Evolutionary conservation across 30 jellyfish, hydroid and myxozoan genomes (phyloP), one percentile per base, ranked within the genome.

Genomic region (Pseudorhiza aurosa): DNA sequence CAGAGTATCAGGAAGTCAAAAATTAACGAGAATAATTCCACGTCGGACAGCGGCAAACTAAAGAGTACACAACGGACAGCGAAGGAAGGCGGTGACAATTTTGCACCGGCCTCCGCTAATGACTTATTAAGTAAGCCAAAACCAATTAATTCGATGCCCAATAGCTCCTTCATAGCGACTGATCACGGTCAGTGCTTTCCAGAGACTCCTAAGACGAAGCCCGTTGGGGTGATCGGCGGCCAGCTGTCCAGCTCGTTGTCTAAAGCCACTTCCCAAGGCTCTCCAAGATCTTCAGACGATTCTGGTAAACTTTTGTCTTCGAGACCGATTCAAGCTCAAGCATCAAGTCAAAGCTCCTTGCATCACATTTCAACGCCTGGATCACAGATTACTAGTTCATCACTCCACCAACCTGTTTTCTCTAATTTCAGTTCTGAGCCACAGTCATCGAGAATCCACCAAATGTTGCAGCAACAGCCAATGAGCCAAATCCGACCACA

Each of bases 201-300:
- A 14, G 90, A 77, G 44, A 64, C 30, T 29, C 46, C 71, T 33
- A 77, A 60, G 51, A 30, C 47, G 7, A 77, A 77, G 36, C 55
- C 90, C 1, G 82, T 77, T 1, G 90, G 90, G 42, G 82, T 77
- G 2, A 77, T 77, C 44, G 90, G 90, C 18, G 51, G 74, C 56
- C 90, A 56, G 82, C 5, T 43, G 46, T 57, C 82, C 29, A 26
- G 82, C 15, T 19, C 81, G 15, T 64, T 75, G 14, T 25, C 37
- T 4, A 60, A 10, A 26, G 7, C 75, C 6, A 19, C 25, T 32
- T 62, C 87, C 1, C 39, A 59, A 18, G 9, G 44, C 58, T 17
- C 82, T 15, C 64, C 81, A 2, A 18, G 35, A 4, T 15, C 68
- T 0, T 17, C 75, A 25, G 72, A 62, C 19, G 74, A 47, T 10